phyloP scores from a whole-genome alignment of 2,888 invertebrate species.

The Andricus quercusramuli region DNA sequence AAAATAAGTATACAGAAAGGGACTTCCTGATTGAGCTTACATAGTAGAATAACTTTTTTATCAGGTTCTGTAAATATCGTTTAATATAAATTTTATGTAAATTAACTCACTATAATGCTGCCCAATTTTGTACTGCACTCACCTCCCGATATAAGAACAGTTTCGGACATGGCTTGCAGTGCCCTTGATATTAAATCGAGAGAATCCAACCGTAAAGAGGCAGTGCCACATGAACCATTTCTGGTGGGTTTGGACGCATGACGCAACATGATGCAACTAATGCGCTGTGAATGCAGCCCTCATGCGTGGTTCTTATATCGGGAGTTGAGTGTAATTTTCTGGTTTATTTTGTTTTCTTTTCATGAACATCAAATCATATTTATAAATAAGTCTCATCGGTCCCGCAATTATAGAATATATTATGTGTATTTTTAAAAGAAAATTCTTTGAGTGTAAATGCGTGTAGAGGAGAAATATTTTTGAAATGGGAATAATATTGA shows the following conservation, averaged over 20 bases:
- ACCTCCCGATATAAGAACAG: too few relatives aligned
- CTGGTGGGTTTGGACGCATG: too few relatives aligned
- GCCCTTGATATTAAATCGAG: too few relatives aligned
- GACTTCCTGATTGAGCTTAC: neutral
- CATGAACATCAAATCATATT: neutral
- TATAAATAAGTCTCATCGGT: neutral
- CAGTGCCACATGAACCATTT: too few relatives aligned
- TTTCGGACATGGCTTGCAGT: too few relatives aligned
- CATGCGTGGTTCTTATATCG: too few relatives aligned
- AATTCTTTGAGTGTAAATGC: neutral
- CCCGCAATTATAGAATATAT: neutral
- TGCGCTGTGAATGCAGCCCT: too few relatives aligned
- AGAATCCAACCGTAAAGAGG: too few relatives aligned
- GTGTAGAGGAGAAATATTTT: constrained; percentile 18
- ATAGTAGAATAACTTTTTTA: neutral
- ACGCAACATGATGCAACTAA: too few relatives aligned
- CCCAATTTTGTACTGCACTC: neutral
- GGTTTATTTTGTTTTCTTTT: neutral
- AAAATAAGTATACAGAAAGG: neutral
- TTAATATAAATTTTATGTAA: neutral
- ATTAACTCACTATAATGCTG: neutral
- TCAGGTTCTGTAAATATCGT: neutral
- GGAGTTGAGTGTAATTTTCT: neutral
- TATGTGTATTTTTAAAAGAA: neutral
- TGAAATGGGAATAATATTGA: neutral